phyloP scores from a whole-genome alignment of 1,140 invertebrate species.

The Belonocnema kinseyi region DNA sequence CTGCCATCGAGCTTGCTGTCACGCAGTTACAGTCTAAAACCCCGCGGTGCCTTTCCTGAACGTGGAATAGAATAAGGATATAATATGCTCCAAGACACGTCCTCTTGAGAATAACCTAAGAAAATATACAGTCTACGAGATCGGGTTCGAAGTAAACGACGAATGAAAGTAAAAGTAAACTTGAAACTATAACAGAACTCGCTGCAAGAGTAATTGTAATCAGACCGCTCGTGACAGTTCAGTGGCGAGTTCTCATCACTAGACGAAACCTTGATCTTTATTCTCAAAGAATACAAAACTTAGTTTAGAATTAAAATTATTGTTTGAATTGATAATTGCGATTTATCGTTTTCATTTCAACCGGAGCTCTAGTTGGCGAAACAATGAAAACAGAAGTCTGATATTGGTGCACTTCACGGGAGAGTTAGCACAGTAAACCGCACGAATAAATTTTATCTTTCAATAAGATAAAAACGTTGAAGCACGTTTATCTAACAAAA shows the following conservation, averaged over 20 bases:
- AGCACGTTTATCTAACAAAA: too few species aligned
- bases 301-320: too few species aligned
- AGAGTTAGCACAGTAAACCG: too few species aligned
- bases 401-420: too few species aligned
- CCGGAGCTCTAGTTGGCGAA: too few species aligned
- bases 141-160: slow-evolving; percentile 6
- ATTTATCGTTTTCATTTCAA: too few species aligned
- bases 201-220: slow-evolving; percentile 24
- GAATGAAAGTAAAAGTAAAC: slow-evolving; percentile 26
- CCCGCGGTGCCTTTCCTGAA: slow-evolving; percentile 20
- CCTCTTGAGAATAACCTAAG: slow-evolving; percentile 20
- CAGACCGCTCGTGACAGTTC: slow-evolving; percentile 3
- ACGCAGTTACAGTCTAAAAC: slow-evolving; percentile 9
- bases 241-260: slow-evolving; percentile 18
- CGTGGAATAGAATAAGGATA: slow-evolving; percentile 11
- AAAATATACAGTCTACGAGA: slow-evolving; percentile 20
- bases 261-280: background rate
- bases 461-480: too few species aligned
- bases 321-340: too few species aligned
- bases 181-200: slow-evolving; percentile 26
- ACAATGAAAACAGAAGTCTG: too few species aligned
- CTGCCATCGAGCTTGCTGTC: background rate
- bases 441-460: too few species aligned
- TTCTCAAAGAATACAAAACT: background rate
- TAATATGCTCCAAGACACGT: background rate